A percentile compares a stretch with the other conserved stretches of the same genome.
These are phyloP conservation scores for Hypothenemus hampei DNA, from an alignment of 1,140 invertebrate genomes.

Conservation along the genomic window DNA sequence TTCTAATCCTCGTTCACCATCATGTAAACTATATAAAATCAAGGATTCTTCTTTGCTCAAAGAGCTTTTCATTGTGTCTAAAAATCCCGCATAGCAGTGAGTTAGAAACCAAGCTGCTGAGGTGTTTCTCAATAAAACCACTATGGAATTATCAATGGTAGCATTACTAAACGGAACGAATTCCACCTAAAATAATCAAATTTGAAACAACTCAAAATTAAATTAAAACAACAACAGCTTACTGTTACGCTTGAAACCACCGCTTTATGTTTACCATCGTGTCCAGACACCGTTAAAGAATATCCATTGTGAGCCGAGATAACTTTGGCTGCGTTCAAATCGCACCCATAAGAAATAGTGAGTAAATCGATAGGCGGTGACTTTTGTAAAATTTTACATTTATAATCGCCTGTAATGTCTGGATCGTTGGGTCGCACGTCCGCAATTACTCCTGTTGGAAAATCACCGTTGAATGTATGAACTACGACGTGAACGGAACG, in stretches of 20 bases:
- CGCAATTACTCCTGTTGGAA: slow-evolving; percentile 75
- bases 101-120: slow-evolving; percentile 68
- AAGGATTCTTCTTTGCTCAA: slow-evolving; percentile 60
- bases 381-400: slow-evolving; percentile 68
- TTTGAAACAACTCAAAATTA: neutral
- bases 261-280: slow-evolving; percentile 81
- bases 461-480: slow-evolving; percentile 67
- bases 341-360: slow-evolving; percentile 69
- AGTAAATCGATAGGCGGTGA: slow-evolving; percentile 58
- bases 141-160: slow-evolving; percentile 78
- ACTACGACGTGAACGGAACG: slow-evolving; percentile 78
- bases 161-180: slow-evolving; percentile 74
- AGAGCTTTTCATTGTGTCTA: slow-evolving; percentile 62
- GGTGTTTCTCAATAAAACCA: slow-evolving; percentile 67
- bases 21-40: slow-evolving; percentile 69
- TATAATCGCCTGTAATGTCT: slow-evolving; percentile 82
- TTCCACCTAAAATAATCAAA: slow-evolving; percentile 44
- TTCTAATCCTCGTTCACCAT: slow-evolving; percentile 57
- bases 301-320: slow-evolving; percentile 64
- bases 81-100: slow-evolving; percentile 66
- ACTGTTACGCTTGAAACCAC: slow-evolving; percentile 80
- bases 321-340: slow-evolving; percentile 62
- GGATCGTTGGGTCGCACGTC: slow-evolving; percentile 87
- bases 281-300: slow-evolving; percentile 75
- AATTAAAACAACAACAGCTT: neutral